phyloP scores from a whole-genome alignment of 1,140 invertebrate species.

The Vanessa atalanta region DNA sequence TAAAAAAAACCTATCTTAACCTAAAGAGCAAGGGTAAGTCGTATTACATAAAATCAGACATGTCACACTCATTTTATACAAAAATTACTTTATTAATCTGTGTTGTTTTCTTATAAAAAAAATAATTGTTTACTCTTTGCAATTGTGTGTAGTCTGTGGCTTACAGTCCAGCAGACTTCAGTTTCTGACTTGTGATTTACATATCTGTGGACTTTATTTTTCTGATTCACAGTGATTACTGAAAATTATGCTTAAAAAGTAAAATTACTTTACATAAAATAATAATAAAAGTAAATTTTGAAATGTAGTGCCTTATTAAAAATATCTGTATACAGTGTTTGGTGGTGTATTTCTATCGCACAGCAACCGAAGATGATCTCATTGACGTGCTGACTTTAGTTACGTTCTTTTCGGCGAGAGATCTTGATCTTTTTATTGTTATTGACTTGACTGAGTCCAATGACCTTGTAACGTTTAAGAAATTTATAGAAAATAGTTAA shows the following conservation, averaged over 20 bases:
- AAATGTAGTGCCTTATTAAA: constrained; percentile 76
- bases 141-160: constrained; percentile 32
- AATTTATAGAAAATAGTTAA: constrained; percentile 54
- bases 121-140: too few relatives aligned
- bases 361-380: constrained; percentile 75
- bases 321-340: constrained; percentile 45
- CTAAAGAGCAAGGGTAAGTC: too few relatives aligned
- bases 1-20: too few relatives aligned
- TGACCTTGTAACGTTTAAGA: constrained; percentile 72
- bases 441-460: constrained; percentile 74
- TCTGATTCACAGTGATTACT: constrained; percentile 54
- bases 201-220: constrained; percentile 53
- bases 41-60: too few relatives aligned
- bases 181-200: constrained; percentile 25
- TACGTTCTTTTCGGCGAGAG: constrained; percentile 71
- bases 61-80: too few relatives aligned
- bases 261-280: constrained; percentile 34
- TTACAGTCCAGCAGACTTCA: background rate
- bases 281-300: constrained; percentile 42
- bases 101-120: too few relatives aligned
- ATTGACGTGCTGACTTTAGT: constrained; percentile 77
- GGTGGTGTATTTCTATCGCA: constrained; percentile 48
- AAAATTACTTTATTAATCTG: too few relatives aligned
- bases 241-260: constrained; percentile 35
- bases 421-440: constrained; percentile 77